These are phyloP conservation scores for Polyodon spathula DNA, from an alignment of 2,113 vertebrate species.

Conservation along the genomic window DNA sequence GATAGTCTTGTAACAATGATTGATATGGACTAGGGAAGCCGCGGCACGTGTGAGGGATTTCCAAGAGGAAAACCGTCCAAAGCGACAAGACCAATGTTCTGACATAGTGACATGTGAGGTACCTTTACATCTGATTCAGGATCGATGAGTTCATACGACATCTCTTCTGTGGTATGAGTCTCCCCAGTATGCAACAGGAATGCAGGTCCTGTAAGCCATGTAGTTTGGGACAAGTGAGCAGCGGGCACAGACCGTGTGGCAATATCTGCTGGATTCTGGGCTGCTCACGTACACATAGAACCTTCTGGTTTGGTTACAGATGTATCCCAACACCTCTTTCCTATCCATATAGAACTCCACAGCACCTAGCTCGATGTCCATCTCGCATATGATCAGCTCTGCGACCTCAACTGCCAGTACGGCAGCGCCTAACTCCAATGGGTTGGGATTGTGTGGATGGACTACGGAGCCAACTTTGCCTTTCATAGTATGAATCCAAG, in stretches of 20 bases:
- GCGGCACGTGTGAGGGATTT: background rate
- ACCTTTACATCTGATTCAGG: too few species aligned
- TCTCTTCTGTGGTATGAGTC: background rate
- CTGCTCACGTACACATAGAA: background rate
- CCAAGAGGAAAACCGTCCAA: background rate
- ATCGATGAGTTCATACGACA: too few species aligned
- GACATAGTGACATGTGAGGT: background rate
- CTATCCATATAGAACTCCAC: background rate
- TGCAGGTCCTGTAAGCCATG: background rate
- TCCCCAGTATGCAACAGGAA: background rate
- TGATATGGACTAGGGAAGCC: too few species aligned
- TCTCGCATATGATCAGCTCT: background rate
- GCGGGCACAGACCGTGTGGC: too few species aligned
- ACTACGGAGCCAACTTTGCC: constrained; percentile 2
- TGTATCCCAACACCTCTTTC: background rate
- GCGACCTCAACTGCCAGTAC: background rate
- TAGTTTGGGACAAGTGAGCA: background rate
- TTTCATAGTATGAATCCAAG: background rate
- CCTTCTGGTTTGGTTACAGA: background rate
- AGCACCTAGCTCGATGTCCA: background rate
- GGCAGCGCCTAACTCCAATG: too few species aligned
- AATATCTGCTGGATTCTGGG: background rate
- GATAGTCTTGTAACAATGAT: too few species aligned
- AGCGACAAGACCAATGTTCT: background rate
- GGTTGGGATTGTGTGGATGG: too few species aligned